A percentile compares a stretch with the other conserved stretches of the same genome.
These are phyloP conservation scores for Agapostemon virescens DNA, from an alignment of 2,888 invertebrate genomes.

Conservation along the genomic window DNA sequence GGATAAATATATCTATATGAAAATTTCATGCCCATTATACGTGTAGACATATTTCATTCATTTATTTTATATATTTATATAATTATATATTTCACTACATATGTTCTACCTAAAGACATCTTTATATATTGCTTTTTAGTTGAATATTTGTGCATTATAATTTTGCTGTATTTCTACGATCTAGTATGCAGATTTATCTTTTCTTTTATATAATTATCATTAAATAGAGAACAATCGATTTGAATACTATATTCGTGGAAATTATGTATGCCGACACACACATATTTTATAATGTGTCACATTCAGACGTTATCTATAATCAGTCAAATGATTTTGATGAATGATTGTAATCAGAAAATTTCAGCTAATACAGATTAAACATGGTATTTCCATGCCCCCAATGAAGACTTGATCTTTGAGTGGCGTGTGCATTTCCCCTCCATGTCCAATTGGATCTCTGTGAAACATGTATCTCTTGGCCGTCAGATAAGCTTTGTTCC, in stretches of 20 bases:
- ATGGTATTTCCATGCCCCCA: constrained; percentile 59
- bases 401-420: constrained; percentile 65
- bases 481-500: constrained; percentile 72
- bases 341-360: constrained; percentile 44
- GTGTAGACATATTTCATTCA: neutral
- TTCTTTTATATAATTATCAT: neutral
- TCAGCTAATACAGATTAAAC: constrained; percentile 44
- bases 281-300: constrained; percentile 22
- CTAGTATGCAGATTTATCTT: neutral
- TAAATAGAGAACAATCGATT: neutral
- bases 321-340: constrained; percentile 42
- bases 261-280: neutral
- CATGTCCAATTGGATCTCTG: constrained; percentile 64
- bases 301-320: constrained; percentile 33
- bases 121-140: neutral
- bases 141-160: neutral
- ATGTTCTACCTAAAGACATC: neutral
- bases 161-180: neutral
- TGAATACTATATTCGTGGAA: neutral
- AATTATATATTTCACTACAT: neutral
- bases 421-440: constrained; percentile 66
- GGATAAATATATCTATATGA: neutral
- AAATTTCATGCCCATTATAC: neutral
- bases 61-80: neutral
- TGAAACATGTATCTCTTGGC: constrained; percentile 74